Evolutionary conservation across 2,113 vertebrate species (phyloP).

Genomic region (Sander lucioperca): DNA sequence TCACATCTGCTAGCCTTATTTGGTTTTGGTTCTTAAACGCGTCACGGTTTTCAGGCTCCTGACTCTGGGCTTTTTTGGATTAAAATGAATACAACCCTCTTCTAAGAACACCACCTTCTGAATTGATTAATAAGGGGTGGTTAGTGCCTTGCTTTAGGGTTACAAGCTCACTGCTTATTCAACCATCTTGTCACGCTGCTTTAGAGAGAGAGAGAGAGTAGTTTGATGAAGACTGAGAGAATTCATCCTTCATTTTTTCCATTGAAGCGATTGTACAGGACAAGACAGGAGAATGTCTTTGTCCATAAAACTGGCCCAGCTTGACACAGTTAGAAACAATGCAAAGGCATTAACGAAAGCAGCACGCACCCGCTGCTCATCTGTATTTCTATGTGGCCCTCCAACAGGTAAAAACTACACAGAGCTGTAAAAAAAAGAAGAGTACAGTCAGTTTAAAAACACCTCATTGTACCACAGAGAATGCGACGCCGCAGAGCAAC

Average conservation of each 20-base stretch:
- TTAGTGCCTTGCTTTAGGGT: conserved; percentile 18
- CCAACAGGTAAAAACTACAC: too few relatives aligned
- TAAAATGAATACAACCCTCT: neutral
- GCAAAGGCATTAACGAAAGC: neutral
- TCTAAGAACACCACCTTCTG: conserved; percentile 8
- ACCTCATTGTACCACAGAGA: too few relatives aligned
- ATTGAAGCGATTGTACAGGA: neutral
- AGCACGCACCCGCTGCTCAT: too few relatives aligned
- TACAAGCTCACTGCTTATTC: neutral
- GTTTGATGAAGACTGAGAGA: neutral
- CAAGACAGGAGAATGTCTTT: neutral
- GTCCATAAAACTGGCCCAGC: neutral
- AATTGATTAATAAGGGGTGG: neutral
- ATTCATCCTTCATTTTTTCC: neutral
- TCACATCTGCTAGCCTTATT: conserved; percentile 7
- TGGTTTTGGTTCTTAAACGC: conserved; percentile 2
- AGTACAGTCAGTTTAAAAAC: too few relatives aligned
- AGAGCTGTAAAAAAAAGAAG: too few relatives aligned
- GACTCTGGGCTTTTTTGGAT: neutral
- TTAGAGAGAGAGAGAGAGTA: neutral
- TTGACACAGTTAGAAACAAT: conserved; percentile 1
- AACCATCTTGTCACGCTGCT: neutral
- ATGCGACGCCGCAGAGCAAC: too few relatives aligned
- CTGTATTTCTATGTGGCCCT: too few relatives aligned
- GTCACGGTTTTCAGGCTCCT: neutral